These are phyloP conservation scores for Nyctibius bracteatus DNA, from an alignment of 2,113 vertebrate genomes.

Conservation along the genomic window DNA sequence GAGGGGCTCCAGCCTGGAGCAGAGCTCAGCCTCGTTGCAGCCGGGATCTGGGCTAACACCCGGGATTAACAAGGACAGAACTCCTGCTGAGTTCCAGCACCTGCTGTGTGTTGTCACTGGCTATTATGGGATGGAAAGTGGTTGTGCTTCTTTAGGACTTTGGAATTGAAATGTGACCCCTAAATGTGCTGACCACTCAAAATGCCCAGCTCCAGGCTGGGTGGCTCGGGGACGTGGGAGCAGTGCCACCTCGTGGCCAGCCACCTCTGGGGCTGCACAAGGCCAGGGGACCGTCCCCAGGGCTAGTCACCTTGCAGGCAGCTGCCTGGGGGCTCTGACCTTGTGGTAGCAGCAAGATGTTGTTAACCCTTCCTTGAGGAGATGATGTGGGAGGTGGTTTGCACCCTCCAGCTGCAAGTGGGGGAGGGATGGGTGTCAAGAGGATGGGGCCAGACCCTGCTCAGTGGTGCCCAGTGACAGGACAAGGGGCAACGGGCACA, in stretches of 20 bases:
- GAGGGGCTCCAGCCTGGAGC: too few species aligned
- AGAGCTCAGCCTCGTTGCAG: background rate
- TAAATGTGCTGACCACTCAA: rapidly evolving
- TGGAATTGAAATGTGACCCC: background rate
- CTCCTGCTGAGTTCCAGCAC: background rate
- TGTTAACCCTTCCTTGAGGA: too few species aligned
- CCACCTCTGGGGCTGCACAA: background rate
- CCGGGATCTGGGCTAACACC: background rate
- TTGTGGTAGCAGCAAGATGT: too few species aligned
- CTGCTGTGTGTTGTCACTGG: background rate
- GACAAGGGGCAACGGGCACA: too few species aligned
- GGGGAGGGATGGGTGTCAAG: too few species aligned
- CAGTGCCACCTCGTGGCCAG: background rate
- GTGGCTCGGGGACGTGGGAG: background rate
- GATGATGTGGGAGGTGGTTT: too few species aligned
- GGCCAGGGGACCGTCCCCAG: background rate
- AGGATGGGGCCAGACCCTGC: too few species aligned
- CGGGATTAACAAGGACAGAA: background rate
- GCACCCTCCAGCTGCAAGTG: too few species aligned
- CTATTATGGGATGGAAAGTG: background rate
- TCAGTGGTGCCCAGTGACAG: too few species aligned
- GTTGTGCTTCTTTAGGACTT: background rate
- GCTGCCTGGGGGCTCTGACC: too few species aligned
- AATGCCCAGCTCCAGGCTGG: background rate
- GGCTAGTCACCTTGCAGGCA: background rate